phyloP scores from a whole-genome alignment of 2,797 vertebrate species.

The Pelobates cultripes region DNA sequence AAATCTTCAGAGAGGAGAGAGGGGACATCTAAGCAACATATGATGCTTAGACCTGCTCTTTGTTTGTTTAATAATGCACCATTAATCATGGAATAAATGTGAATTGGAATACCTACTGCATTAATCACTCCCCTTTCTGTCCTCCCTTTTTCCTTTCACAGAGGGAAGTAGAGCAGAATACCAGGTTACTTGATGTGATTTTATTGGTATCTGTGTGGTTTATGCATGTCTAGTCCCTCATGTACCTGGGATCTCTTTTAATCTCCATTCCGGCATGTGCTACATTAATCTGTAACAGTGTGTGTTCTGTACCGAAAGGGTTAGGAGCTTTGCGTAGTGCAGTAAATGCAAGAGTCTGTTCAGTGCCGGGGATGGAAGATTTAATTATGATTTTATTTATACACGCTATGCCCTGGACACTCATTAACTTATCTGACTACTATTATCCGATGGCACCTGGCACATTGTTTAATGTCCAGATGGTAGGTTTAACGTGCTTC shows the following conservation, averaged over 20 bases:
- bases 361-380: not conserved
- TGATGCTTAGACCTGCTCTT: no score
- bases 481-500: no score
- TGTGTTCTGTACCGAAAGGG: not conserved
- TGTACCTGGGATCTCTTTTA: no score
- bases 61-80: no score
- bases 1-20: no score
- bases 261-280: not conserved
- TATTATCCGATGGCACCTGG: not conserved
- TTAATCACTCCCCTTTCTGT: constrained; percentile 31
- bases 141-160: constrained; percentile 68
- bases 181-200: constrained; percentile 80
- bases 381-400: no score
- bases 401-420: no score
- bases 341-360: not conserved
- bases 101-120: no score
- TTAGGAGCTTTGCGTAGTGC: not conserved
- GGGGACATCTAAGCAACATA: no score
- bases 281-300: not conserved
- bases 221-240: no score
- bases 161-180: constrained; percentile 84
- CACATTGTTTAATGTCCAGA: not conserved
- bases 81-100: no score
- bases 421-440: no score
- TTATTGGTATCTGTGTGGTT: not conserved